Evolutionary conservation across 2,888 invertebrate genomes (phyloP).

Genomic region (Serrognathus titanus): DNA sequence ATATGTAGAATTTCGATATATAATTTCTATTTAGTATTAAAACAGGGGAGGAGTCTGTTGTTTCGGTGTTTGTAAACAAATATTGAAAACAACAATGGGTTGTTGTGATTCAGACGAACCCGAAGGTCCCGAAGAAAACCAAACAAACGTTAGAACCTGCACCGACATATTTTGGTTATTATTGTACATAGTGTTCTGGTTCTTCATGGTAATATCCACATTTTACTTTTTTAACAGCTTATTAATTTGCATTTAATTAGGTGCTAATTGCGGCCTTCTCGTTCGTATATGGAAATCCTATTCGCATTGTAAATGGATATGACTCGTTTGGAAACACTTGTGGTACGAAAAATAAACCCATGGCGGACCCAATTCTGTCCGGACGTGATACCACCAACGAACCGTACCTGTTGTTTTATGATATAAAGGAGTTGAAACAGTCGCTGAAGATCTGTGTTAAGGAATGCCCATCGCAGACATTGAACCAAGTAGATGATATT

Average conservation of each 20-base stretch:
- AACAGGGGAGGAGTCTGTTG: not conserved
- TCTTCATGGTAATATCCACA: conserved; percentile 66
- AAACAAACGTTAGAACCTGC: conserved; percentile 64
- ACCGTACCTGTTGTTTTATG: conserved; percentile 79
- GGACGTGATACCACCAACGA: conserved; percentile 78
- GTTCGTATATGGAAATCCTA: conserved; percentile 82
- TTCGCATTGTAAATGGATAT: conserved; percentile 83
- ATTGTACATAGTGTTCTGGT: conserved; percentile 77
- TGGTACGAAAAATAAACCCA: conserved; percentile 77
- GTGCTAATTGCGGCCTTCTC: conserved; percentile 83
- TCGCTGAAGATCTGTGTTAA: conserved; percentile 88
- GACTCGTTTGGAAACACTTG: conserved; percentile 95
- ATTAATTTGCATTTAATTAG: conserved; percentile 49
- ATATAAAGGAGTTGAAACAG: conserved; percentile 69
- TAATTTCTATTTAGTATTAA: no score
- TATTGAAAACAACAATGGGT: conserved; percentile 53
- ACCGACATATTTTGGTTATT: conserved; percentile 82
- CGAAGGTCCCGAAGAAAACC: conserved; percentile 37
- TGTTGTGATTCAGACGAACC: conserved; percentile 63
- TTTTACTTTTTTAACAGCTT: conserved; percentile 2
- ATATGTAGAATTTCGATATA: no score
- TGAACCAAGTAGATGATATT: conserved; percentile 65
- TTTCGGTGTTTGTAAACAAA: conserved; percentile 21
- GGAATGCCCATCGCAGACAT: conserved; percentile 70
- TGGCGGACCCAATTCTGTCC: conserved; percentile 70